Conservation (phyloP, 2,113 vertebrate species). For the Oreocharis arfaki region DNA sequence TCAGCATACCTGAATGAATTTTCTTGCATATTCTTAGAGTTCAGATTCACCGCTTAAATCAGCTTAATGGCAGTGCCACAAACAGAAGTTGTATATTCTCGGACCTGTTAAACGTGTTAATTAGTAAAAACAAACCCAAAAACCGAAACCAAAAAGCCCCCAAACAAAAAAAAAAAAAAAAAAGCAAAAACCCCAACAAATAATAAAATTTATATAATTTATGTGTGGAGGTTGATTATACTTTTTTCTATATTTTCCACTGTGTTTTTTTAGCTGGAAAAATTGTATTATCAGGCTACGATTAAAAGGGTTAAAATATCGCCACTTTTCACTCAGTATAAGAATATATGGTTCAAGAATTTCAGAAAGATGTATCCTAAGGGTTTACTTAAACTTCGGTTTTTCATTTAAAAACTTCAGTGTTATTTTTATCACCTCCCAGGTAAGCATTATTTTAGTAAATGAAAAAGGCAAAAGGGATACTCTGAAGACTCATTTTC, state of each 20-base stretch:
- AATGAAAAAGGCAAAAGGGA: not conserved
- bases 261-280: not conserved
- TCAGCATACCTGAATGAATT: not conserved
- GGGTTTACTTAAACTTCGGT: not conserved
- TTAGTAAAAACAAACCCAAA: not conserved
- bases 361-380: not conserved
- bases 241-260: not conserved
- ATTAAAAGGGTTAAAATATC: not conserved
- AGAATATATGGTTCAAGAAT: not conserved
- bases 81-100: not conserved
- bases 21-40: not conserved
- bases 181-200: not conserved
- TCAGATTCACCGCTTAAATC: not conserved
- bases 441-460: slow-evolving; percentile 14
- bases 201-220: not conserved
- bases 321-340: not conserved
- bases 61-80: not conserved
- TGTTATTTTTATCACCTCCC: not conserved
- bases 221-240: not conserved
- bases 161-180: not conserved
- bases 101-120: not conserved
- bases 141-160: too few species aligned
- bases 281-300: not conserved
- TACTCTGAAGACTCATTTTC: not conserved
- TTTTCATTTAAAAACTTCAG: not conserved